Conservation (phyloP, 2,113 vertebrate species). For the Chauna torquata region DNA sequence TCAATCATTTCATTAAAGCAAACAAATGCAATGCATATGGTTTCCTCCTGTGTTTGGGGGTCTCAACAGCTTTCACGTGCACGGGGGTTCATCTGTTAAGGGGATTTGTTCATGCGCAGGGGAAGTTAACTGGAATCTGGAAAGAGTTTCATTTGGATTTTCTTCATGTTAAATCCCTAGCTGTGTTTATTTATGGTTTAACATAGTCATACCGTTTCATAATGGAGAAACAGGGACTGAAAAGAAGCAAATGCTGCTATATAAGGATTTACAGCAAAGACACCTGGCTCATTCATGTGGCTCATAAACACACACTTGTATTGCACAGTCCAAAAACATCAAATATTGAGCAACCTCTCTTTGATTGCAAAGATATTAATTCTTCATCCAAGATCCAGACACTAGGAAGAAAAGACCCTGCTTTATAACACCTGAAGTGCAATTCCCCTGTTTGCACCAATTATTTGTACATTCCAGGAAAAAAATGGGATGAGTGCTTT, state of each 20-base stretch:
- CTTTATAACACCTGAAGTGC: not conserved
- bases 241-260: not conserved
- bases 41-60: not conserved
- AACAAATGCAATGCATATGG: not conserved
- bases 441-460: not conserved
- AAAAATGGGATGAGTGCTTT: not conserved
- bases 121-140: not conserved
- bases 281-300: not conserved
- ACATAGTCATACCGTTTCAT: not conserved
- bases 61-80: not conserved
- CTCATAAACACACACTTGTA: not conserved
- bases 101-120: not conserved
- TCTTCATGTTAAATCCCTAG: not conserved
- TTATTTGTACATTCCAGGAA: not conserved
- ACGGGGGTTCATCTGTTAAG: not conserved
- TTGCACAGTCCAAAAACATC: not conserved
- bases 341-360: not conserved
- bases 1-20: slow-evolving; percentile 24
- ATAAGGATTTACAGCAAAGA: not conserved
- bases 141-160: not conserved
- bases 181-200: not conserved
- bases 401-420: not conserved
- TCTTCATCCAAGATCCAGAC: not conserved
- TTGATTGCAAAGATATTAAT: not conserved
- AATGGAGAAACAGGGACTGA: not conserved